Conservation (phyloP, 2,113 vertebrate genomes). For the Pterocles gutturalis region DNA sequence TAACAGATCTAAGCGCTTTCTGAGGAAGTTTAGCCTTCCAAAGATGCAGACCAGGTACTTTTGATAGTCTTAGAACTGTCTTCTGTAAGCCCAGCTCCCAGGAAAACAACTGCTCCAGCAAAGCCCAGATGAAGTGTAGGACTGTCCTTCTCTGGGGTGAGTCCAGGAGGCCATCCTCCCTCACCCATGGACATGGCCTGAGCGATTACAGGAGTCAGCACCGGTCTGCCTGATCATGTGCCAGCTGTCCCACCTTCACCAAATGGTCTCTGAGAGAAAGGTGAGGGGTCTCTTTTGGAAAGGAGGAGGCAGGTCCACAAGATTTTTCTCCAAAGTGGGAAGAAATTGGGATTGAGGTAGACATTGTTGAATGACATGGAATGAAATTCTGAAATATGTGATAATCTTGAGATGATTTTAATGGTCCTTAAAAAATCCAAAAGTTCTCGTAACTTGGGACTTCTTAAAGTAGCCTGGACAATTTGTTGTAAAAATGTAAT, state of each 20-base stretch:
- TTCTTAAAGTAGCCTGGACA: background rate
- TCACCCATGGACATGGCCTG: background rate
- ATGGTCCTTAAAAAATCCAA: background rate
- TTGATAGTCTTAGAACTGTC: background rate
- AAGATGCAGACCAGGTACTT: background rate
- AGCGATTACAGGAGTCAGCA: background rate
- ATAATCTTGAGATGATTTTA: background rate
- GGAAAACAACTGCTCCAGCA: background rate
- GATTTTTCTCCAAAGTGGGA: background rate
- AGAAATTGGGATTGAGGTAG: background rate
- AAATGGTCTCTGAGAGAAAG: background rate
- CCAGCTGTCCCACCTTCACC: background rate
- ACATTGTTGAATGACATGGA: background rate
- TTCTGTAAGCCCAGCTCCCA: background rate
- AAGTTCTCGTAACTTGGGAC: background rate
- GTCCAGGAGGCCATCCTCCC: background rate
- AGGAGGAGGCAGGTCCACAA: background rate
- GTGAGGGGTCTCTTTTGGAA: background rate
- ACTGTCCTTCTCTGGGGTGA: background rate
- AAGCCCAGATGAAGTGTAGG: background rate
- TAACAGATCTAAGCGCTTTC: background rate
- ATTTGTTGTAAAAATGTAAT: background rate
- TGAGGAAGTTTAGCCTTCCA: background rate
- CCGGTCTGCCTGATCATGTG: background rate
- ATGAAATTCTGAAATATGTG: background rate